Percentiles rank a stretch among this genome's conserved stretches.
Conservation (phyloP, 1,140 invertebrate genomes). For the Carposina sasakii region DNA sequence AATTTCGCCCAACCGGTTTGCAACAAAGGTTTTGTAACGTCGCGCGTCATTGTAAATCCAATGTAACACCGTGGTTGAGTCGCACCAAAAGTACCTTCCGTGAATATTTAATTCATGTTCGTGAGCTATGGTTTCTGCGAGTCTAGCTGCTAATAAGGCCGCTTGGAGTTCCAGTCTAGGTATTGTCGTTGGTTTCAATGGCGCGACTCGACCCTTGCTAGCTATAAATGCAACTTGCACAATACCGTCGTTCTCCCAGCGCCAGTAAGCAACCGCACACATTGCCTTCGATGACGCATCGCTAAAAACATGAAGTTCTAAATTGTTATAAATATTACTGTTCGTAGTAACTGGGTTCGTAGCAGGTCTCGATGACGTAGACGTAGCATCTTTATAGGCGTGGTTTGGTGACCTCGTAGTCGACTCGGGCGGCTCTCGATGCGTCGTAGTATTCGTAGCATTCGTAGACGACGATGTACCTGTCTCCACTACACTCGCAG, state of each 20-base stretch:
- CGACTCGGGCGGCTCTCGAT: not conserved
- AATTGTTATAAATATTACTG: constrained; percentile 6
- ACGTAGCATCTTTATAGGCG: not conserved
- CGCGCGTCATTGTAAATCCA: constrained; percentile 37
- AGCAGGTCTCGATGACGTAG: not conserved
- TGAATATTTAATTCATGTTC: constrained; percentile 11
- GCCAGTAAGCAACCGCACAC: constrained; percentile 29
- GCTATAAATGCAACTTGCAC: constrained; percentile 14
- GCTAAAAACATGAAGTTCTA: constrained; percentile 26
- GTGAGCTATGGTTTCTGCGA: constrained; percentile 12
- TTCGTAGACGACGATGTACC: no score
- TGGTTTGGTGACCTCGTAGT: not conserved
- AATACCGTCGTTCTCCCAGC: constrained; percentile 19
- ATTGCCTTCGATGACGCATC: constrained; percentile 30
- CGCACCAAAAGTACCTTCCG: constrained; percentile 28
- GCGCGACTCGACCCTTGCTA: constrained; percentile 15
- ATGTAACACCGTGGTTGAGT: constrained; percentile 33
- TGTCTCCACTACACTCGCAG: not conserved
- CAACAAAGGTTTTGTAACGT: constrained; percentile 27
- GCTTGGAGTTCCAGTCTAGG: constrained; percentile 14
- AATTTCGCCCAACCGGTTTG: constrained; percentile 37
- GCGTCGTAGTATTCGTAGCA: no score
- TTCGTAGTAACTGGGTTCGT: constrained; percentile 7
- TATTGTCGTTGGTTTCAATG: constrained; percentile 11
- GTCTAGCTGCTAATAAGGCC: constrained; percentile 8